Base-by-base conservation (phyloP, 2,797 vertebrate species). In the Eulemur rubriventer region DNA sequence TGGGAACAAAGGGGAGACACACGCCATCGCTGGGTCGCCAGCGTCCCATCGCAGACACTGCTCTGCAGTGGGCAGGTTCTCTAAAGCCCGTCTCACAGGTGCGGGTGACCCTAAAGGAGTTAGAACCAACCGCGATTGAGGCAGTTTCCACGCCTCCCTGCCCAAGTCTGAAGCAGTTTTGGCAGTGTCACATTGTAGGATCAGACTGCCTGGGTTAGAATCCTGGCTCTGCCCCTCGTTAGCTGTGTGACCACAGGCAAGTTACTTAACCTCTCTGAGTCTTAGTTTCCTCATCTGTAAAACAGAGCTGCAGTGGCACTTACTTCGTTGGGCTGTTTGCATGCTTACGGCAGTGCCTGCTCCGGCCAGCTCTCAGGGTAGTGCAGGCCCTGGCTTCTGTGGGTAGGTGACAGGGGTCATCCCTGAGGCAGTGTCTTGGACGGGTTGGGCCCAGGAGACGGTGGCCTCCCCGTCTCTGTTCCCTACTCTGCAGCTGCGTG, bases 141-240 rank as follows among this genome's bases (percentile, higher is more conserved):
- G 26, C 4, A 0, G 6, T 13, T 41, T 61, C 57, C 12, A 0
- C 0, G 38, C 80, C 79, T 76, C 33, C 4, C 33, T 9, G 52
- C 26, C 18, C 16, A 20, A 12, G 13, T 33, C 30, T 14, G 48
- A 70, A 90, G 52, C 11, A 11, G 4, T 69, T 84, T 9, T 33
- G 35, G 79, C n/a, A 13, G 30, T 2, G 11, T 12, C 46, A 35
- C 75, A 17, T 30, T 46, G 30, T 22, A 11, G 83, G 59, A 0
- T 46, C 52, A 13, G 22, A 26, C 70, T 13, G 12, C 72, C 38
- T 16, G 52, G 26, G 26, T 24, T 26, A 1, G 26, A 73, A 24
- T 0, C 57, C 38, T 48, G 13, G 12, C 1, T 63, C 41, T 61
- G 35, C 30, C 43, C 0, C 0, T 2, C 1, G 26, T 69, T 24